These are phyloP conservation scores for Ectemnius lituratus DNA, from an alignment of 2,888 invertebrate species.

Conservation along the genomic window DNA sequence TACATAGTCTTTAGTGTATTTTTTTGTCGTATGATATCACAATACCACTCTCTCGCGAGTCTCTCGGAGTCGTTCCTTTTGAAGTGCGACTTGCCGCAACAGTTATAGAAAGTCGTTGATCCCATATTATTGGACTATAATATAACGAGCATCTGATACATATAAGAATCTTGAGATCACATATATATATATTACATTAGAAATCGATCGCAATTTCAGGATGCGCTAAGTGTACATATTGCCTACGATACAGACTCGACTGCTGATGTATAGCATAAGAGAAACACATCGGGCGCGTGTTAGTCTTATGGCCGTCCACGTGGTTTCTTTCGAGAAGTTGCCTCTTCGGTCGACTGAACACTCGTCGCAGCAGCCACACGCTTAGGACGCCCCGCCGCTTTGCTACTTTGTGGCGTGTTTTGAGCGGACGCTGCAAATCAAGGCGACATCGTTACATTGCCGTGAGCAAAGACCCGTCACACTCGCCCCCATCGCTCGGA, in stretches of 20 bases:
- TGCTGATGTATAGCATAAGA: constrained; percentile 62
- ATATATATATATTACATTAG: constrained; percentile 57
- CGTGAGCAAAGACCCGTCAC: neutral
- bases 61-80: constrained; percentile 48
- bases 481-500: neutral
- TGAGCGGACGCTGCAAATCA: constrained; percentile 62
- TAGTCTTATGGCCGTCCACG: constrained; percentile 73
- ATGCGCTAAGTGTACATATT: constrained; percentile 68
- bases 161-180: constrained; percentile 61
- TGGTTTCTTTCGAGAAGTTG: constrained; percentile 72
- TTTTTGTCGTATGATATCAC: constrained; percentile 60
- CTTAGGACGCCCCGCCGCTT: constrained; percentile 71
- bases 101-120: constrained; percentile 63
- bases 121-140: constrained; percentile 64
- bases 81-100: constrained; percentile 59
- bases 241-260: constrained; percentile 69
- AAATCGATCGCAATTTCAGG: constrained; percentile 59
- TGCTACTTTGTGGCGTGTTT: constrained; percentile 63
- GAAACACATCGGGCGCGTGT: constrained; percentile 46
- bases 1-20: constrained; percentile 49
- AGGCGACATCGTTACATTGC: neutral
- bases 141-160: constrained; percentile 63
- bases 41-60: constrained; percentile 59
- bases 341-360: constrained; percentile 65
- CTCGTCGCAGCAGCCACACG: constrained; percentile 64